Conservation (phyloP, 2,113 vertebrate species). For the Turdus rufiventris region DNA sequence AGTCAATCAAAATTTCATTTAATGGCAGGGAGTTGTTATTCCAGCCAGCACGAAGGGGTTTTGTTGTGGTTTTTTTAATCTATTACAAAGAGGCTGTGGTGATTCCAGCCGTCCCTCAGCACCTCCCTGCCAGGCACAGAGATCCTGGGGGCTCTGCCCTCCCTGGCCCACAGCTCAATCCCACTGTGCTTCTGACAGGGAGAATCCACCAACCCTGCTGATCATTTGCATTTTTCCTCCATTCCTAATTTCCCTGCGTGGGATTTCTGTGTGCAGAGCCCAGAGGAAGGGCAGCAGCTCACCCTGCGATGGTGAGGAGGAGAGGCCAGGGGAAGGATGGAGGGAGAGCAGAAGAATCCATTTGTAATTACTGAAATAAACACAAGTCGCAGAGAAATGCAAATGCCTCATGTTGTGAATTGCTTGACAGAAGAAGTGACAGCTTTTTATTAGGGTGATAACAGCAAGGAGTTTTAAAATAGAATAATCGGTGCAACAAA, state of each 20-base stretch:
- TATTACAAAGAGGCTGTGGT: neutral
- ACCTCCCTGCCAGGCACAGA: rapidly evolving
- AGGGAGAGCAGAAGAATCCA: neutral
- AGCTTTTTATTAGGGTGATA: conserved; percentile 69
- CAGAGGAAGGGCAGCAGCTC: neutral
- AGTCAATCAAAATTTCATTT: neutral
- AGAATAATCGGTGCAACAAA: conserved; percentile 73
- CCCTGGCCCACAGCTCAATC: neutral
- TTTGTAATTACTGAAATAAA: conserved; percentile 11
- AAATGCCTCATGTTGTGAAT: conserved; percentile 43
- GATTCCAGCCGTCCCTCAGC: neutral
- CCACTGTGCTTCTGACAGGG: neutral
- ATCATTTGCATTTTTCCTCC: neutral
- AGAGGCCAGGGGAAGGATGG: neutral
- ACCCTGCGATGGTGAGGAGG: neutral
- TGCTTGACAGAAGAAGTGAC: conserved; percentile 66
- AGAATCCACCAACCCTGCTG: neutral
- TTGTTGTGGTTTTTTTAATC: neutral
- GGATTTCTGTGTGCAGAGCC: neutral
- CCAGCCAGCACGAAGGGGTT: neutral
- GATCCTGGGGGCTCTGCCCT: rapidly evolving
- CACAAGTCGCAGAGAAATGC: conserved; percentile 8
- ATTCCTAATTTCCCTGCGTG: rapidly evolving
- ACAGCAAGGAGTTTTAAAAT: conserved; percentile 71
- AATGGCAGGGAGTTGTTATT: neutral